These are phyloP conservation scores for Sylvietta virens DNA, from an alignment of 2,113 vertebrate genomes.

Conservation along the genomic window DNA sequence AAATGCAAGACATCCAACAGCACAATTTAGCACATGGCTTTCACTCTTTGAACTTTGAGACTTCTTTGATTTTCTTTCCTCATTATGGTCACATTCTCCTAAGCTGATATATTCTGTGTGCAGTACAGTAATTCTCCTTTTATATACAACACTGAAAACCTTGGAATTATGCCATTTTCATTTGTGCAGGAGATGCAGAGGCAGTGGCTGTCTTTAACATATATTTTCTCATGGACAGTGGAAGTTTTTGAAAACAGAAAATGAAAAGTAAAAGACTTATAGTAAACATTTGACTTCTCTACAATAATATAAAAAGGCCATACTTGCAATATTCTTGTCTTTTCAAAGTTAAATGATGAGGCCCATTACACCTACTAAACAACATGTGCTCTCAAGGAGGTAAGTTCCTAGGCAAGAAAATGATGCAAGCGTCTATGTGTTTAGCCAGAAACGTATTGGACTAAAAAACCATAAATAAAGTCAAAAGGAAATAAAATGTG, in stretches of 20 bases:
- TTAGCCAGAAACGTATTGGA: neutral
- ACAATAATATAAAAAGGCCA: neutral
- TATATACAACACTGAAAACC: constrained; percentile 40
- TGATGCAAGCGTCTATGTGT: neutral
- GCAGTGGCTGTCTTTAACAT: neutral
- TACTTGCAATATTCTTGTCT: neutral
- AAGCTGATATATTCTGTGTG: constrained; percentile 22
- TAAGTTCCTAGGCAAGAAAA: neutral
- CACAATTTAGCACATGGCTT: neutral
- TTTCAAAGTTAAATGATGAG: neutral
- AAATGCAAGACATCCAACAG: neutral
- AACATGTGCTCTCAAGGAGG: neutral
- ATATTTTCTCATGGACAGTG: neutral
- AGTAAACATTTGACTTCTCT: neutral
- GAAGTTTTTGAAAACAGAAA: neutral
- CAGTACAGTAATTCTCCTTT: constrained; percentile 37
- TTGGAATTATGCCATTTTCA: constrained; percentile 49
- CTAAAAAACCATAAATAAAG: neutral
- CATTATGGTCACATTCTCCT: constrained; percentile 27
- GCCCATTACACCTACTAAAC: neutral
- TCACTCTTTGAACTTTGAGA: constrained; percentile 28
- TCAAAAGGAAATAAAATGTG: neutral
- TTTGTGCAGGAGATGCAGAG: neutral
- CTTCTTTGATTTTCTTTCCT: constrained; percentile 48
- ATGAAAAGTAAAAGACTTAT: neutral